Base-by-base conservation (phyloP, 2,113 vertebrate species). In the Danio rerio region DNA sequence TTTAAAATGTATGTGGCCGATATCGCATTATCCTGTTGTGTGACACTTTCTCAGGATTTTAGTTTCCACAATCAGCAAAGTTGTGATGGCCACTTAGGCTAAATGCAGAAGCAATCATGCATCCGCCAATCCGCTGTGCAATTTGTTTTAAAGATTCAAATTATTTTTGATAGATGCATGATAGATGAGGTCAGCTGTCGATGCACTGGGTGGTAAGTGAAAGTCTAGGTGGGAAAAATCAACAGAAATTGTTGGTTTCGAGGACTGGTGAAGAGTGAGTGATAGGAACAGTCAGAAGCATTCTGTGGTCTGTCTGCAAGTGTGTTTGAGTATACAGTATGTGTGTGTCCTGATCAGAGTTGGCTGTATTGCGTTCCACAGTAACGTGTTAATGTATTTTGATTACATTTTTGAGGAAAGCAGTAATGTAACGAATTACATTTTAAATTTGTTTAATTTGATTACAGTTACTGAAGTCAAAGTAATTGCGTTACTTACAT, bases 221-320 rank as follows among this genome's bases (percentile, higher is more conserved):
- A 59, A 58, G 10, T 20, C 40, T 12, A 43, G 15, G n/a, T 59
- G 9, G 13, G 3, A 52, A 9, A 43, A 56, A 58, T 58, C 71
- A 58, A 74, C 72, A 42, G 6, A 45, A 75, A 75, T 59, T 13
- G 40, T 20, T 75, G 55, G 55, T 75, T 75, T 75, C n/a, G 10
- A 59, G 10, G 5, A 4, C 53, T 75, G 72, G 31, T 31, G 31
- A 31, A 52, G 8, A 59, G n/a, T 8, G 6, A 0, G 12, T 75
- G 40, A 15, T 59, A n/a, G 55, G 55, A 21, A 59, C 56, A 61
- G n/a, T 6, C 42, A 58, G 72, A 74, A 18, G 53, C 53, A 45
- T 58, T 12, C 47, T 47, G 42, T 20, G n/a, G 40, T 59, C 55
- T 20, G 42, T 43, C 55, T 75, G 72, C 40, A 40, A 75, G 73